A percentile compares a stretch with the other conserved stretches of the same genome.
Conservation (phyloP, 2,113 vertebrate species). For the Scomber japonicus region DNA sequence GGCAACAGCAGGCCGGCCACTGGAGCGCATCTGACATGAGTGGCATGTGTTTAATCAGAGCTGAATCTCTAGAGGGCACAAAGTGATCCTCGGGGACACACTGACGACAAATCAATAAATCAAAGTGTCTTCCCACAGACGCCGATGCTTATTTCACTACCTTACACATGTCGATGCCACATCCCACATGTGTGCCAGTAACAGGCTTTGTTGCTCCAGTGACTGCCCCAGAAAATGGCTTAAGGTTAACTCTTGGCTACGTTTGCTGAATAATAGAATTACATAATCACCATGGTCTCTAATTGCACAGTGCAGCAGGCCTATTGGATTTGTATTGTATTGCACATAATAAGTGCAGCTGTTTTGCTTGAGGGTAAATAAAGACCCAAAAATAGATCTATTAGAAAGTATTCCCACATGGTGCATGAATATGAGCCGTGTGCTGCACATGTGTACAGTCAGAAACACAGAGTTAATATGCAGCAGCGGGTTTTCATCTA, state of each 20-base stretch:
- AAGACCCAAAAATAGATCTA: slow-evolving; percentile 66
- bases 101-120: slow-evolving; percentile 7
- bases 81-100: slow-evolving; percentile 13
- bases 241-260: slow-evolving; percentile 31
- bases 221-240: slow-evolving; percentile 29
- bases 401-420: slow-evolving; percentile 57
- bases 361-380: slow-evolving; percentile 58
- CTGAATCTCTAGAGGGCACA: slow-evolving; percentile 6
- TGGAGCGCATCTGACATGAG: background rate
- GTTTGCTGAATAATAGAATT: slow-evolving; percentile 62
- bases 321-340: slow-evolving; percentile 71
- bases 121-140: background rate
- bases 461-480: background rate
- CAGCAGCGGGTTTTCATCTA: background rate
- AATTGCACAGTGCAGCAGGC: slow-evolving; percentile 56
- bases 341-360: slow-evolving; percentile 76
- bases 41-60: slow-evolving; percentile 2
- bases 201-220: slow-evolving; percentile 20
- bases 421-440: slow-evolving; percentile 9
- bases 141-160: background rate
- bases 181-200: background rate
- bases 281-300: slow-evolving; percentile 60
- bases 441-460: background rate
- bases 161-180: background rate
- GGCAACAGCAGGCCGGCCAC: slow-evolving; percentile 40